Evolutionary conservation across 37 sponge, comb jelly and placozoan species (phyloP).

Genomic region (Aplysina aerophoba): DNA sequence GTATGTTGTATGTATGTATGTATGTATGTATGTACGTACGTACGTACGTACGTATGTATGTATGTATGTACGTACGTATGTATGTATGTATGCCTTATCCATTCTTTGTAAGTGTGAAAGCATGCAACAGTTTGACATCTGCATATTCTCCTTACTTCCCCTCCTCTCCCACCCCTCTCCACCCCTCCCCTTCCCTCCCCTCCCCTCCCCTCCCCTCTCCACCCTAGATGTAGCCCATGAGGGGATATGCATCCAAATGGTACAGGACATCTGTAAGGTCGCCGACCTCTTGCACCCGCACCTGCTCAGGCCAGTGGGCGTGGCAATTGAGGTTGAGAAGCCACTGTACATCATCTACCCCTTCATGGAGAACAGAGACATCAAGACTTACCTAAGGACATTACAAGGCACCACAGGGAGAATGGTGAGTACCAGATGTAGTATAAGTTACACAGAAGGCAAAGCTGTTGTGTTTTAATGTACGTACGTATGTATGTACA

Average conservation of each 20-base stretch:
- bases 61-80: too few relatives aligned
- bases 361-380: conserved; percentile 20
- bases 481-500: too few relatives aligned
- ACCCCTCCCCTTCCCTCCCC: too few relatives aligned
- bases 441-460: too few relatives aligned
- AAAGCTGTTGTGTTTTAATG: too few relatives aligned
- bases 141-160: neutral
- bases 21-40: too few relatives aligned
- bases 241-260: neutral
- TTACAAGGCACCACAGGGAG: neutral
- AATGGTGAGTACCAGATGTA: too few relatives aligned
- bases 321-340: conserved; percentile 21
- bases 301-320: conserved; percentile 18
- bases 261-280: neutral
- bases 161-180: neutral
- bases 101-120: too few relatives aligned
- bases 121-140: too few relatives aligned
- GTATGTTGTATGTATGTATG: too few relatives aligned
- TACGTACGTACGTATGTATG: too few relatives aligned
- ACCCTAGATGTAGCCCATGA: neutral
- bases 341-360: conserved; percentile 23
- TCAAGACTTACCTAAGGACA: neutral
- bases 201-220: neutral
- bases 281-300: conserved; percentile 29
- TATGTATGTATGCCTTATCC: too few relatives aligned